Evolutionary conservation across 2,797 vertebrate genomes (phyloP).

Genomic region (Eupleurogrammus muticus): DNA sequence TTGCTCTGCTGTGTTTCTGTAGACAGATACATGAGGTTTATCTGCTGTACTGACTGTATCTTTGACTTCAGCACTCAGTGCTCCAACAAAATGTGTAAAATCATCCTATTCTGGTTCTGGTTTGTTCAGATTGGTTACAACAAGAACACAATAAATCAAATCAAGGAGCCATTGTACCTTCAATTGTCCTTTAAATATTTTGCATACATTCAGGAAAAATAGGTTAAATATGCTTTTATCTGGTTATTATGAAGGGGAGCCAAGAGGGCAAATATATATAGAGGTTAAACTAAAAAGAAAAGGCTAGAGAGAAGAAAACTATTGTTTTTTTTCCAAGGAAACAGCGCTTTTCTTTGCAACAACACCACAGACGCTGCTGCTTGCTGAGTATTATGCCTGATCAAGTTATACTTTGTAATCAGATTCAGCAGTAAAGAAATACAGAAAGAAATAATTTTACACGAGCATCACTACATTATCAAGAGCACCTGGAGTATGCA

Average conservation of each 20-base stretch:
- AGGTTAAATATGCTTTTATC: background rate
- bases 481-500: too few species aligned
- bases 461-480: too few species aligned
- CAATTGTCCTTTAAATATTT: background rate
- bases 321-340: too few species aligned
- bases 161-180: background rate
- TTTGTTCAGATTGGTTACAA: background rate
- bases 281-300: too few species aligned
- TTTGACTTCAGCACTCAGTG: slow-evolving; percentile 9
- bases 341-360: too few species aligned
- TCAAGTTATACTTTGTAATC: too few species aligned
- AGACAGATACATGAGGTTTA: slow-evolving; percentile 46
- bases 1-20: slow-evolving; percentile 52
- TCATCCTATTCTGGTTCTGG: background rate
- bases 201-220: background rate
- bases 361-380: too few species aligned
- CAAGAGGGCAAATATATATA: too few species aligned
- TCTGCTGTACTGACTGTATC: slow-evolving; percentile 32
- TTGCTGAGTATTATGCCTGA: too few species aligned
- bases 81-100: slow-evolving; percentile 5
- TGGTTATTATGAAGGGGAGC: background rate
- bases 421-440: too few species aligned
- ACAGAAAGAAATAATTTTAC: too few species aligned
- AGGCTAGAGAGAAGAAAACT: too few species aligned
- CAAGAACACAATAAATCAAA: background rate